Conservation (phyloP, 2,888 invertebrate genomes). For the Morpho achilles region DNA sequence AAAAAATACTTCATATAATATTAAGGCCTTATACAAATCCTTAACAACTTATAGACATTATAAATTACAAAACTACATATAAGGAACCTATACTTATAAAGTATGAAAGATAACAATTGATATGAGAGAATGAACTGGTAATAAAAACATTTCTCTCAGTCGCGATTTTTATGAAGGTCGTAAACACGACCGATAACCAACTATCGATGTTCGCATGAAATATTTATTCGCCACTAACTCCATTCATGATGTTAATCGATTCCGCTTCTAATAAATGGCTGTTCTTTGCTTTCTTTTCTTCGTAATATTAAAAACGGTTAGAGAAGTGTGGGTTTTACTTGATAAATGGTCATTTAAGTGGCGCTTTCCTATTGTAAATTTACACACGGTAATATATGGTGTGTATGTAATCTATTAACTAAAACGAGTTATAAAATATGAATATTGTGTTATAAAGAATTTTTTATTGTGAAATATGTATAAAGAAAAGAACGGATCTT, state of each 20-base stretch:
- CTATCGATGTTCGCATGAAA: slow-evolving; percentile 59
- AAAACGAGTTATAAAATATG: too few species aligned
- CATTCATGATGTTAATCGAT: slow-evolving; percentile 52
- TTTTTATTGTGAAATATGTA: too few species aligned
- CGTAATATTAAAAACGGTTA: not conserved
- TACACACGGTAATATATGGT: too few species aligned
- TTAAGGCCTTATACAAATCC: too few species aligned
- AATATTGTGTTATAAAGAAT: too few species aligned
- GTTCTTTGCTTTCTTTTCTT: not conserved
- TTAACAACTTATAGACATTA: too few species aligned
- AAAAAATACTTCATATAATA: too few species aligned
- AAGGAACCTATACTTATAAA: slow-evolving; percentile 10
- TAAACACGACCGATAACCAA: slow-evolving; percentile 55
- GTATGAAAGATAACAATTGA: slow-evolving; percentile 33
- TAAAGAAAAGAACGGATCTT: too few species aligned
- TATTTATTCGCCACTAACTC: slow-evolving; percentile 55
- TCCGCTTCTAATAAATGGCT: slow-evolving; percentile 27
- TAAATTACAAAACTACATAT: not conserved
- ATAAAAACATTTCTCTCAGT: slow-evolving; percentile 42
- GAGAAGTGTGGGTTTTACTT: too few species aligned
- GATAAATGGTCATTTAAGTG: too few species aligned
- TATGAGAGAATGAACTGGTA: slow-evolving; percentile 33
- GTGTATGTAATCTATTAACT: too few species aligned
- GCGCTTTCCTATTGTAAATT: too few species aligned
- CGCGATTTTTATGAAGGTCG: slow-evolving; percentile 56